Conservation (phyloP, 2,888 invertebrate genomes). For the Willowsia nigromaculata region DNA sequence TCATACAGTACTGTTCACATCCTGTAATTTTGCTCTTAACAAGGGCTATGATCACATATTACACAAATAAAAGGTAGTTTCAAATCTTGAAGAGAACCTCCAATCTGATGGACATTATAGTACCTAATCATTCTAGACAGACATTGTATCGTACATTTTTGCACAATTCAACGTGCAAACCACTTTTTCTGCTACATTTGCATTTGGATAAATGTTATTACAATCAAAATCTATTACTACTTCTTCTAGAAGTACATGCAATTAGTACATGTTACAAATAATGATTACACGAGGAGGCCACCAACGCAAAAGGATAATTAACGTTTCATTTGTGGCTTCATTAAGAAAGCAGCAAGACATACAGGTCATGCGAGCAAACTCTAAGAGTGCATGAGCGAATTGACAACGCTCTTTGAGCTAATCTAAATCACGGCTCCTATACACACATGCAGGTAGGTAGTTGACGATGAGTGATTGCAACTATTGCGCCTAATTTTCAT, state of each 20-base stretch:
- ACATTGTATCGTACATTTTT: neutral
- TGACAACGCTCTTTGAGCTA: neutral
- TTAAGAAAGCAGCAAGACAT: constrained; percentile 39
- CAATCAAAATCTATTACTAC: neutral
- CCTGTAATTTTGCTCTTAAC: constrained; percentile 30
- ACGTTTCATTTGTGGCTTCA: constrained; percentile 52
- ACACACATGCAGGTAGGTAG: no score
- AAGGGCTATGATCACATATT: neutral
- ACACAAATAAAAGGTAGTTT: neutral
- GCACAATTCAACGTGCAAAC: neutral
- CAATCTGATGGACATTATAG: neutral
- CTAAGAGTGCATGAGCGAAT: neutral
- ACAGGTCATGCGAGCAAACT: constrained; percentile 39
- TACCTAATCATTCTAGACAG: neutral
- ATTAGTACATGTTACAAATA: neutral
- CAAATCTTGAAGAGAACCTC: neutral
- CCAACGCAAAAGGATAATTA: constrained; percentile 55
- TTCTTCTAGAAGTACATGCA: neutral
- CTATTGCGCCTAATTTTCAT: neutral
- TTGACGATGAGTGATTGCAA: neutral
- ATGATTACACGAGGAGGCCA: neutral
- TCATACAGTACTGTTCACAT: neutral
- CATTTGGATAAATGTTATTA: neutral
- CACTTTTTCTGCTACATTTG: neutral
- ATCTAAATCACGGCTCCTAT: neutral